phyloP scores from a whole-genome alignment of 2,888 invertebrate genomes.

The Alentia gelatinosa region DNA sequence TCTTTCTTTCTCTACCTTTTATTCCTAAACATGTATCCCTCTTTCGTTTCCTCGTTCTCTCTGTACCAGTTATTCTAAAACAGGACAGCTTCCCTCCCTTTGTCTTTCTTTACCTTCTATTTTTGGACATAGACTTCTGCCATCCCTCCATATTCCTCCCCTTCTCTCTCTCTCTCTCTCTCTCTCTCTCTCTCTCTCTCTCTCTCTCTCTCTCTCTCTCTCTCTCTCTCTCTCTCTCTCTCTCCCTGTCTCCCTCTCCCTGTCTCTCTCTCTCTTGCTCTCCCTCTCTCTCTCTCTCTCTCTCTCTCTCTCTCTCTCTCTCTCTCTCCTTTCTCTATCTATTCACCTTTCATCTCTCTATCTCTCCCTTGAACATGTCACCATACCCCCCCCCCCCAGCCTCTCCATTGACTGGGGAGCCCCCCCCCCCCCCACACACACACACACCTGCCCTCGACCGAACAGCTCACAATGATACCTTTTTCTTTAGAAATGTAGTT shows the following conservation, averaged over 20 bases:
- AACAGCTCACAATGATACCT: too few relatives aligned
- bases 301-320: too few relatives aligned
- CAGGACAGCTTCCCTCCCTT: neutral
- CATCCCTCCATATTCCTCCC: neutral
- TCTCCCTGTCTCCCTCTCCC: neutral
- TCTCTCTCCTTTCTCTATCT: too few relatives aligned
- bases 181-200: neutral
- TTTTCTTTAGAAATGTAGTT: too few relatives aligned
- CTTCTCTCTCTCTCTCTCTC: neutral
- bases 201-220: neutral
- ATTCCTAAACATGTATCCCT: neutral
- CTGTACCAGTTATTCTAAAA: neutral
- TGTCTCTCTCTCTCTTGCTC: too few relatives aligned
- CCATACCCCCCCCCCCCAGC: too few relatives aligned
- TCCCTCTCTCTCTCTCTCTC: too few relatives aligned
- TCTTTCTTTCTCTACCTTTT: neutral
- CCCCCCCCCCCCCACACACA: too few relatives aligned
- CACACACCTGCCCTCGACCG: too few relatives aligned
- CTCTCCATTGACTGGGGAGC: too few relatives aligned
- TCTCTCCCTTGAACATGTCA: too few relatives aligned
- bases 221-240: neutral
- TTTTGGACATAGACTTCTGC: neutral
- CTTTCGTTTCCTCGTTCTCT: neutral
- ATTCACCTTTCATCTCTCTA: too few relatives aligned
- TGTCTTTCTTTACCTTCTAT: neutral